A percentile compares a stretch with the other conserved stretches of the same genome.
Conservation (phyloP, 2,113 vertebrate genomes). For the Scytalopus superciliaris region DNA sequence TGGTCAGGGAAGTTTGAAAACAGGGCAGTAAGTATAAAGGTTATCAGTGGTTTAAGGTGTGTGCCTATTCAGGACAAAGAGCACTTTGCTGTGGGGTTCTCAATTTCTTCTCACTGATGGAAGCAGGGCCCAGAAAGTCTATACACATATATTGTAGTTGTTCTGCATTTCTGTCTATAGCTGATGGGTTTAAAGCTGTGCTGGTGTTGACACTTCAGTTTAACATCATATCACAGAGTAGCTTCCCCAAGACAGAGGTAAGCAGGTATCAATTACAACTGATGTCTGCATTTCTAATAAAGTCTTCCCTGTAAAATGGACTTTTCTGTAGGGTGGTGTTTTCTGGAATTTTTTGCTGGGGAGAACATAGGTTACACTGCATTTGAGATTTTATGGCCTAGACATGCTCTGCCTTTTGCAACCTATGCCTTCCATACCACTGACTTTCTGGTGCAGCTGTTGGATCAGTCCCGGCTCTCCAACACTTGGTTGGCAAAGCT, state of each 20-base stretch:
- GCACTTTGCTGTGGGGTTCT: neutral
- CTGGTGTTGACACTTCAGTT: neutral
- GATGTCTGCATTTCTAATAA: neutral
- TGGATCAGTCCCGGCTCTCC: neutral
- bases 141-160: neutral
- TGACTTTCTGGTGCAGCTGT: neutral
- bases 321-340: neutral
- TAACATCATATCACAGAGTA: neutral
- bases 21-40: neutral
- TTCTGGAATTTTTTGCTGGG: neutral
- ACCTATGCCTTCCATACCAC: neutral
- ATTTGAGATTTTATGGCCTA: neutral
- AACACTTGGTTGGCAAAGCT: neutral
- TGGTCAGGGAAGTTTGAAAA: neutral
- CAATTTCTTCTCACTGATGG: neutral
- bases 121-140: neutral
- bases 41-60: neutral
- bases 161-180: neutral
- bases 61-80: neutral
- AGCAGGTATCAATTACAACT: neutral
- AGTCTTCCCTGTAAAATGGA: neutral
- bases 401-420: neutral
- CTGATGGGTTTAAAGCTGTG: neutral
- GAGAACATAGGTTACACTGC: neutral
- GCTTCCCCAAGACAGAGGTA: neutral